Evolutionary conservation across 2,797 vertebrate genomes (phyloP).

Genomic region (Rhadinocentrus ornatus): DNA sequence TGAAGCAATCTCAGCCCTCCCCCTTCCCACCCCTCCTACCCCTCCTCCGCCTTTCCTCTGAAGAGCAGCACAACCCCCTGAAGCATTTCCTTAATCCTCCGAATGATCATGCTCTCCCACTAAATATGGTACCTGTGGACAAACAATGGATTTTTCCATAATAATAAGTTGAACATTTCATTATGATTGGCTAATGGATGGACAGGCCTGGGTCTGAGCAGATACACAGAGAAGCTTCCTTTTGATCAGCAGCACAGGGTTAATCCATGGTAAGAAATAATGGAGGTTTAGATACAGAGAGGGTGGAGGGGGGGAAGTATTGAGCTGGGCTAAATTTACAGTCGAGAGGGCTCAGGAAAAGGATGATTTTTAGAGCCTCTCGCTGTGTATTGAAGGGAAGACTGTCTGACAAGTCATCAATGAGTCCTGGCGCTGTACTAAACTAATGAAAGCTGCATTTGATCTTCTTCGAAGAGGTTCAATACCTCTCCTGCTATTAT

Average conservation of each 20-base stretch:
- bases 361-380: constrained; percentile 86
- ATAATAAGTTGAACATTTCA: constrained; percentile 81
- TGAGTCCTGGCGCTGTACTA: constrained; percentile 83
- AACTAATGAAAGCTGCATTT: constrained; percentile 88
- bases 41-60: constrained; percentile 57
- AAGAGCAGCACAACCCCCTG: constrained; percentile 75
- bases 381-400: constrained; percentile 84
- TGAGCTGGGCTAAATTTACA: constrained; percentile 84
- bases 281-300: constrained; percentile 64
- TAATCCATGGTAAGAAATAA: constrained; percentile 82
- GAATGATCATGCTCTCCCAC: constrained; percentile 78
- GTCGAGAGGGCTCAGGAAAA: constrained; percentile 82
- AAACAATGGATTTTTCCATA: constrained; percentile 84
- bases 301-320: constrained; percentile 63
- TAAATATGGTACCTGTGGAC: constrained; percentile 82
- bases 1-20: constrained; percentile 73
- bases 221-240: constrained; percentile 70
- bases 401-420: constrained; percentile 87
- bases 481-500: constrained; percentile 85
- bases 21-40: constrained; percentile 41
- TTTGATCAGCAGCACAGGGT: constrained; percentile 82
- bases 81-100: constrained; percentile 80
- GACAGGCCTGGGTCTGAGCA: constrained; percentile 63
- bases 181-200: constrained; percentile 79
- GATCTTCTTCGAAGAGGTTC: constrained; percentile 84